Percentiles rank a stretch among this genome's conserved stretches.
Conservation (phyloP, 2,797 vertebrate species). For the Neomorphus geoffroyi region DNA sequence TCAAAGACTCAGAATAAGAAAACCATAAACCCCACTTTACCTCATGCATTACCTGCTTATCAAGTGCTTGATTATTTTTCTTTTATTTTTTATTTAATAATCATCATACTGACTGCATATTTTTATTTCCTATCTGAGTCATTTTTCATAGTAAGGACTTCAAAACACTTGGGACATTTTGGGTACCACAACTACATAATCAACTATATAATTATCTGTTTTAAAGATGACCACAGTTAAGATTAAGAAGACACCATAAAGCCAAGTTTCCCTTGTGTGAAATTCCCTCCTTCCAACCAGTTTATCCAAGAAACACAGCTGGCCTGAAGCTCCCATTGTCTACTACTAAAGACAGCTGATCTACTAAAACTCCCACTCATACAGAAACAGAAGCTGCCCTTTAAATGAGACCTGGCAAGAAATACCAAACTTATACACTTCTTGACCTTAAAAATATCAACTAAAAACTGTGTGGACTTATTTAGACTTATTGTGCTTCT, state of each 20-base stretch:
- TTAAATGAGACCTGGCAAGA: constrained; percentile 50
- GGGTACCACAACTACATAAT: too few relatives aligned
- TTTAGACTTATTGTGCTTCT: constrained; percentile 54
- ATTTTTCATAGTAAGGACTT: neutral
- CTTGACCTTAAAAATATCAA: constrained; percentile 67
- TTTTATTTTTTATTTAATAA: neutral
- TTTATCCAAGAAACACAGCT: neutral
- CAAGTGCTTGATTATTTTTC: neutral
- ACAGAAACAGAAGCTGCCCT: constrained; percentile 44
- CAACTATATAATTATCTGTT: neutral
- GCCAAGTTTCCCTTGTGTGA: neutral
- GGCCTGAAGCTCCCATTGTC: neutral
- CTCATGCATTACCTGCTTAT: neutral
- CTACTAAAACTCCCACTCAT: constrained; percentile 28
- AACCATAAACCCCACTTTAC: neutral
- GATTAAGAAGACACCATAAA: neutral
- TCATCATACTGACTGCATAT: neutral
- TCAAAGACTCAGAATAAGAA: neutral
- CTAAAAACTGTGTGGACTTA: constrained; percentile 47
- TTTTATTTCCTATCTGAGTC: neutral
- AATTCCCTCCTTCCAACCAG: neutral
- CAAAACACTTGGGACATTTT: neutral
- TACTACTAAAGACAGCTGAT: neutral
- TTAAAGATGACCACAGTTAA: neutral
- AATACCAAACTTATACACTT: constrained; percentile 56